Conservation (phyloP, 2,888 invertebrate genomes). For the Cancer borealis region DNA sequence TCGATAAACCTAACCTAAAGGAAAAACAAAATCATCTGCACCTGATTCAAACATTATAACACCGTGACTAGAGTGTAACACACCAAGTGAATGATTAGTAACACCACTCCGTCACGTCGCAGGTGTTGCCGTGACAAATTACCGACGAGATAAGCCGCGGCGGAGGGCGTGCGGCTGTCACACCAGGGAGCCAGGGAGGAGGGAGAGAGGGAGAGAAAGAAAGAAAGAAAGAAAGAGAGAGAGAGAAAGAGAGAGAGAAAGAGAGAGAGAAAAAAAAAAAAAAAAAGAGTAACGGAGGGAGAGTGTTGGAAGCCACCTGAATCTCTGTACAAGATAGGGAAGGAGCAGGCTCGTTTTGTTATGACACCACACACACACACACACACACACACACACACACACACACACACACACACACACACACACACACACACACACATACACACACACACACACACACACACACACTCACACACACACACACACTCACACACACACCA, state of each 20-base stretch:
- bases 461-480: neutral
- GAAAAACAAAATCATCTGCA: neutral
- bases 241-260: constrained; percentile 23
- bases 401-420: neutral
- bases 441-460: neutral
- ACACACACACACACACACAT: neutral
- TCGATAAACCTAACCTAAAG: neutral
- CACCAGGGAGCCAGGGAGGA: neutral
- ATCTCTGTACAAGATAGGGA: neutral
- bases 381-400: neutral
- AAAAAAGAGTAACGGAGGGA: constrained; percentile 9
- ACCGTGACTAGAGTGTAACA: neutral
- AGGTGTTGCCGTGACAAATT: constrained; percentile 9
- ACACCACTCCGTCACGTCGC: neutral
- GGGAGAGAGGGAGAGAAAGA: neutral
- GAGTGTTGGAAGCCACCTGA: neutral
- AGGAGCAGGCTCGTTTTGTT: neutral
- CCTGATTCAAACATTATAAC: neutral
- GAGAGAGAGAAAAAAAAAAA: constrained; percentile 13
- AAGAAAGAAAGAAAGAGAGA: neutral
- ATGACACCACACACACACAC: neutral
- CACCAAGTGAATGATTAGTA: neutral
- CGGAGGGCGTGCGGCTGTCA: neutral
- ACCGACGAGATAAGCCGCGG: neutral
- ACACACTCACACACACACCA: neutral